A percentile compares a stretch with the other conserved stretches of the same genome.
Evolutionary conservation across 2,113 vertebrate species (phyloP).

Genomic region (Dicentrarchus labrax): DNA sequence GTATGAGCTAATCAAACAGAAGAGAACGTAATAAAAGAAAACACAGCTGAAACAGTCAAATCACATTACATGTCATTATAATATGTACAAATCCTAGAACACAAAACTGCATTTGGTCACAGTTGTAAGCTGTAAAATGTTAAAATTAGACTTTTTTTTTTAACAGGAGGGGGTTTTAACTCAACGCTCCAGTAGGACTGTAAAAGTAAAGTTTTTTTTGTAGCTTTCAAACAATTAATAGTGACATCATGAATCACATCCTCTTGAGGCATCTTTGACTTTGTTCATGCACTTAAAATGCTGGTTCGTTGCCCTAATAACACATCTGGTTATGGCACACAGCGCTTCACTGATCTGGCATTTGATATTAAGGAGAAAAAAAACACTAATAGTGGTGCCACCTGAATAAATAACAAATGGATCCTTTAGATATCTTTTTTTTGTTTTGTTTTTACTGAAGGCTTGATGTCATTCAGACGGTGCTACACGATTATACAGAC

Average conservation of each 20-base stretch:
- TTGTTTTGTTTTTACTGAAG: neutral
- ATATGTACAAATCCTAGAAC: slow-evolving; percentile 69
- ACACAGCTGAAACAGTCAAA: slow-evolving; percentile 37
- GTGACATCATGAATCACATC: neutral
- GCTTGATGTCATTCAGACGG: neutral
- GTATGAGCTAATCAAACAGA: slow-evolving; percentile 41
- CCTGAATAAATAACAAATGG: slow-evolving; percentile 29
- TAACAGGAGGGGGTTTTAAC: neutral
- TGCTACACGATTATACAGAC: slow-evolving; percentile 27
- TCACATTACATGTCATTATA: slow-evolving; percentile 28
- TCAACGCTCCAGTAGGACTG: neutral
- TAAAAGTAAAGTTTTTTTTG: neutral
- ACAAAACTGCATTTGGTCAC: slow-evolving; percentile 48
- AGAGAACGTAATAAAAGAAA: slow-evolving; percentile 11
- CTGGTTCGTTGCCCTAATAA: neutral
- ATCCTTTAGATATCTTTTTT: neutral
- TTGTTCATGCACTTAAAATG: neutral
- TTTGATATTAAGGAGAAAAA: neutral
- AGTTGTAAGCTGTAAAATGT: neutral
- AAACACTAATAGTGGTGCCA: neutral
- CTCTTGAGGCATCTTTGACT: neutral
- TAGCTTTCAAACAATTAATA: neutral
- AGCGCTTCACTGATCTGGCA: neutral
- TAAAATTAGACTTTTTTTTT: neutral
- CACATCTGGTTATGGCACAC: neutral